Evolutionary conservation across 2,797 vertebrate genomes (phyloP), one percentile per base, ranked within the genome.

Genomic region (Aeoliscus strigatus): DNA sequence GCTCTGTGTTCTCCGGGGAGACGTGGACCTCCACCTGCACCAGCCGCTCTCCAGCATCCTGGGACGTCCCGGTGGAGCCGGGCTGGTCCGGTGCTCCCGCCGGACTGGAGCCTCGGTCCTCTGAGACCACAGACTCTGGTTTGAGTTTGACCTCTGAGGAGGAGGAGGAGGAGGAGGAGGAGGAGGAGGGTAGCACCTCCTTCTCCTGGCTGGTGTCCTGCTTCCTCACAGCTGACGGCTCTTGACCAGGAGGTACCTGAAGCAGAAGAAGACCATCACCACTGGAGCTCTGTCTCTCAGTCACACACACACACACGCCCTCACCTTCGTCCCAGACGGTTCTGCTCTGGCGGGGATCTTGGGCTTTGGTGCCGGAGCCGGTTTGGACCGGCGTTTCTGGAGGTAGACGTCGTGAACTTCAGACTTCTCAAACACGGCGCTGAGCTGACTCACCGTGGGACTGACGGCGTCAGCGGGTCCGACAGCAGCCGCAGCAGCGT

Each of bases 371-470:
- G 61, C 74, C 3, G 83, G 66, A 33, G 73, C 77, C 5, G 85
- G 80, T 16, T 68, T 77, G 10, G 87, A 52, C 1, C 85, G 80
- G 6, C 80, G 74, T 11, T 64, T 73, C 38, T 92, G 89, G 57
- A 91, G 74, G 60, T 91, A 90, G 59, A 91, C 77, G 28, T 90
- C 89, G 83, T 89, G 70, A 6, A 36, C 61, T 33, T 93, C 88
- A 14, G 78, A 85, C 82, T 92, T 94, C 81, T 98, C 94, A 1
- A 98, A 98, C 45, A 88, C 93, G 0, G 95, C 94, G 0, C 95
- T 97, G 13, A 97, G 90, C 75, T 98, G 95, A 75, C 94, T 96
- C 57, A 98, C 94, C 0, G 95, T 97, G 43, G 94, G 95, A 2
- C 94, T 97, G 53, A 97, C 91, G 0, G 94, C 95, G 9, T 97